Evolutionary conservation across 1,140 invertebrate species (phyloP).

Genomic region (Drosophila nasuta): DNA sequence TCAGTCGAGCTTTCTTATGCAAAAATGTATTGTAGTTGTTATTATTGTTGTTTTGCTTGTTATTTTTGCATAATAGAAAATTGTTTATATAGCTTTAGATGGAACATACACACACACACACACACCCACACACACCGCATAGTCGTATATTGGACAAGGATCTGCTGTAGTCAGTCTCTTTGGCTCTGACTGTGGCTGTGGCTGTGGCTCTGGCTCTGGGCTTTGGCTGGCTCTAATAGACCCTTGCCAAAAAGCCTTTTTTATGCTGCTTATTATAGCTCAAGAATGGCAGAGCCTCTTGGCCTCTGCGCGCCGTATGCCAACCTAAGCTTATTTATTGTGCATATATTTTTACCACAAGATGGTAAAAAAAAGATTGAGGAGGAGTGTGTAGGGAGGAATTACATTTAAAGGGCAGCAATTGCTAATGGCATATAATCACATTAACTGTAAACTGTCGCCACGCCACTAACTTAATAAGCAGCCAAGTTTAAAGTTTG

Average conservation of each 20-base stretch:
- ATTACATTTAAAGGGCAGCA: conserved; percentile 38
- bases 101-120: conserved; percentile 10
- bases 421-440: conserved; percentile 74
- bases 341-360: conserved; percentile 48
- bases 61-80: conserved; percentile 82
- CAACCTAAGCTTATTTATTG: conserved; percentile 63
- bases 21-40: conserved; percentile 66
- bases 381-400: conserved; percentile 4
- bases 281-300: conserved; percentile 47
- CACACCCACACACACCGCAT: not conserved
- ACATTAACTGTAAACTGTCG: conserved; percentile 75
- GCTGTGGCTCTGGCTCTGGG: conserved; percentile 28
- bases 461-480: conserved; percentile 74
- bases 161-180: conserved; percentile 28
- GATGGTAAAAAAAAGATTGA: conserved; percentile 3
- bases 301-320: not conserved
- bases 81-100: conserved; percentile 74
- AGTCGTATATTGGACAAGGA: conserved; percentile 45
- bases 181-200: conserved; percentile 19
- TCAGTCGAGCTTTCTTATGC: conserved; percentile 76
- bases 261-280: conserved; percentile 77
- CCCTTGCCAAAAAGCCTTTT: conserved; percentile 63
- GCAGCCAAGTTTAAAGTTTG: conserved; percentile 60
- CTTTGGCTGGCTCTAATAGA: conserved; percentile 61
- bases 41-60: conserved; percentile 62